Conservation (phyloP, 2,113 vertebrate species). For the Myrmophylax atrothorax region DNA sequence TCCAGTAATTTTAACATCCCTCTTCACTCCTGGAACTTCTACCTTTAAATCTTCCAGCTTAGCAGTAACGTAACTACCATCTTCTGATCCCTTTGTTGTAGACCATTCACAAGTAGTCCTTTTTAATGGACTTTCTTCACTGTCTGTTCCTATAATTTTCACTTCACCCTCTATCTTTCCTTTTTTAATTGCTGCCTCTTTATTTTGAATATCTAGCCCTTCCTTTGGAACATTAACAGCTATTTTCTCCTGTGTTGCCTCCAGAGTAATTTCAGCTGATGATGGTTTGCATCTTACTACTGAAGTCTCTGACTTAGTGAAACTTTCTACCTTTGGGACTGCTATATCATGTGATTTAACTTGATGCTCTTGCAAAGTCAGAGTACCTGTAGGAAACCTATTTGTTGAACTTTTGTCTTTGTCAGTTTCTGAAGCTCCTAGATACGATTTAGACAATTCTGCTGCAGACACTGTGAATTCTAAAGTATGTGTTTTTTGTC, state of each 20-base stretch:
- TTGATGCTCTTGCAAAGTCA: background rate
- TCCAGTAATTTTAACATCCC: background rate
- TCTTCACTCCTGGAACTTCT: constrained; percentile 4
- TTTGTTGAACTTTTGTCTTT: background rate
- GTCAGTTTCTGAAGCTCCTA: background rate
- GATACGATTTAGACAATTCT: background rate
- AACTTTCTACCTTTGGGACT: background rate
- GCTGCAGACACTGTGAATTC: background rate
- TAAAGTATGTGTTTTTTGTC: background rate
- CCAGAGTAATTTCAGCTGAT: constrained; percentile 5
- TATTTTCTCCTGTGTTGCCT: background rate
- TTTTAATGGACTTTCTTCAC: constrained; percentile 2
- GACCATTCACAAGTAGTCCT: background rate
- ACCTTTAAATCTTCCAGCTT: constrained; percentile 24
- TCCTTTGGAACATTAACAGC: background rate
- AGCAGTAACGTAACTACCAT: constrained; percentile 19
- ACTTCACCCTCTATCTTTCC: background rate
- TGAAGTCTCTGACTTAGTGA: background rate
- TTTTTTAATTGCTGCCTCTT: background rate
- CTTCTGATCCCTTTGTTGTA: background rate
- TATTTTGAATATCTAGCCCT: background rate
- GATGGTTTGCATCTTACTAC: background rate
- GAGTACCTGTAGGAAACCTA: background rate
- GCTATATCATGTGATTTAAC: background rate
- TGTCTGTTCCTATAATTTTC: background rate